Evolutionary conservation across 2,888 invertebrate species (phyloP), one percentile per base, ranked within the genome.

Genomic region (Lasioglossum pauxillum): DNA sequence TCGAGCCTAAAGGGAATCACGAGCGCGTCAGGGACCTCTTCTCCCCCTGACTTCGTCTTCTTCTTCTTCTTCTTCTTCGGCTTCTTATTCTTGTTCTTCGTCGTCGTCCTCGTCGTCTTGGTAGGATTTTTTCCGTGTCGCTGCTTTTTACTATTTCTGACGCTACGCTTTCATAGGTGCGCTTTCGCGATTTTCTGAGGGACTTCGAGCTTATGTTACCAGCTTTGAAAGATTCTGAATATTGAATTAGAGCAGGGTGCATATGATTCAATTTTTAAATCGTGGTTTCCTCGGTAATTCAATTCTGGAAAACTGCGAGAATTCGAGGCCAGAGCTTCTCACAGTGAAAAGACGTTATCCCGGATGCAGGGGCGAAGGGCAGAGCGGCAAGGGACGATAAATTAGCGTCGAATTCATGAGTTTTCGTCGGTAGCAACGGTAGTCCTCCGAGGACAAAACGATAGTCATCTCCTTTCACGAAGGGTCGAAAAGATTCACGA

Each of bases 1-100:
- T 88, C 88, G 86, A 91, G 93, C 93, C 94, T 91, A 91, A 92
- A 93, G 94, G 91, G 92, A 93, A 93, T 94, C 93, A 93, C 94
- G 93, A 94, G 92, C 89, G 87, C 91, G 88, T 93, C 93, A 92
- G 92, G 92, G 92, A 91, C 88, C 78, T 49, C 44, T 44, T 60
- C 53, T 44, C 23, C 69, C 53, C 76, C n/a, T 49, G 44, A 14
- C 64, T 46, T 53, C 82, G 31, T 27, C 49, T 23, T n/a, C 79
- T 46, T 53, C 75, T 35, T 44, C 49, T 53, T 44, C 44, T 72
- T 41, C 57, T 71, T 71, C 76, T 72, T 49, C 60, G 67, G 16
- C 53, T 35, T 49, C 81, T 64, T 14, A 41, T 53, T 71, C 76
- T 67, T 49, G 64, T 31, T 27, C 38, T 10, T 19, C 79, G n/a